These are phyloP conservation scores for Labia minor DNA, from an alignment of 2,888 invertebrate genomes.

Conservation along the genomic window DNA sequence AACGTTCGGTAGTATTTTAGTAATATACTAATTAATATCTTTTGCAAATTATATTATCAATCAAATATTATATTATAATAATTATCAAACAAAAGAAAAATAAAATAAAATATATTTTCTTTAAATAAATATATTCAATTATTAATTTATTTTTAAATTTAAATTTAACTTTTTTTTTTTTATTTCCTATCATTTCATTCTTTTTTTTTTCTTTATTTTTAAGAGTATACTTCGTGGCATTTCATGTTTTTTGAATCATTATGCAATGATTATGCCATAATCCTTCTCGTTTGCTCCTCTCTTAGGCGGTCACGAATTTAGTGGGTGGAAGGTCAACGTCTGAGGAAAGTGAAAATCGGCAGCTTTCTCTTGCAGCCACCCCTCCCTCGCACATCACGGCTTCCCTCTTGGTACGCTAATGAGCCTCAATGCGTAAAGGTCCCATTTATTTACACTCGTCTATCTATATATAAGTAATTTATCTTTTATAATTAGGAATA, in stretches of 20 bases:
- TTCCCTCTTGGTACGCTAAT: background rate
- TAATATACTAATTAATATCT: too few species aligned
- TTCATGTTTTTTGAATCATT: background rate
- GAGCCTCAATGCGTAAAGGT: background rate
- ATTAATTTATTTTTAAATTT: too few species aligned
- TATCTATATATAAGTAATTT: background rate
- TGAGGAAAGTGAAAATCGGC: background rate
- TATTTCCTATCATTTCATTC: too few species aligned
- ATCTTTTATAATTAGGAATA: background rate
- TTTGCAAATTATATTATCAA: too few species aligned
- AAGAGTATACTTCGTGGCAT: too few species aligned
- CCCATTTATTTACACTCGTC: background rate
- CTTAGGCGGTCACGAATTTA: background rate
- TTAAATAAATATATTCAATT: too few species aligned
- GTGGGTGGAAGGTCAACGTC: background rate
- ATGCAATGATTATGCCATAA: background rate
- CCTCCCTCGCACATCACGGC: background rate
- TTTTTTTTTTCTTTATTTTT: too few species aligned
- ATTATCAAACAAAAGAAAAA: too few species aligned
- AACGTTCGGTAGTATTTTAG: too few species aligned
- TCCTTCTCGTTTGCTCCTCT: background rate
- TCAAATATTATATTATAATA: too few species aligned
- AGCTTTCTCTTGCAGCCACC: background rate
- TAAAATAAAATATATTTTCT: too few species aligned
- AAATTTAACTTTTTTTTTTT: too few species aligned